Evolutionary conservation across 2,113 vertebrate genomes (phyloP).

Genomic region (Pithys albifrons): DNA sequence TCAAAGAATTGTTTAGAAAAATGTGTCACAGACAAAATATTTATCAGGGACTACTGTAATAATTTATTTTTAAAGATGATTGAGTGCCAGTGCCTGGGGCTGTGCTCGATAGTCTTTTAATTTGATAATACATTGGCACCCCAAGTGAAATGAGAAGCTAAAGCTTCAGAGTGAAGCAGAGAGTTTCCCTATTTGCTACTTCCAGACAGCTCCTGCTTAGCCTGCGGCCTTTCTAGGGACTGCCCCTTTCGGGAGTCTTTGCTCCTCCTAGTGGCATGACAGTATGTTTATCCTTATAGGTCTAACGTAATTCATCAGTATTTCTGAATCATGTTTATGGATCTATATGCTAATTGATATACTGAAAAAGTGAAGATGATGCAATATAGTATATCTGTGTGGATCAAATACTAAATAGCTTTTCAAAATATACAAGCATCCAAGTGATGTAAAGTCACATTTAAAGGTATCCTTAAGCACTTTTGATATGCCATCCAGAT

Average conservation of each 20-base stretch:
- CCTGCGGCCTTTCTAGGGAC: not conserved
- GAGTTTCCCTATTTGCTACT: not conserved
- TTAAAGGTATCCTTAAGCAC: not conserved
- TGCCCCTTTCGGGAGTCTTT: not conserved
- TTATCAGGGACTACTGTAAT: not conserved
- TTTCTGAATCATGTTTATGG: not conserved
- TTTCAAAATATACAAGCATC: not conserved
- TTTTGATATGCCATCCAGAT: not conserved
- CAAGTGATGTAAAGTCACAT: not conserved
- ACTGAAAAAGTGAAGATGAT: not conserved
- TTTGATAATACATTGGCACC: not conserved
- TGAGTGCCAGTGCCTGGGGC: not conserved
- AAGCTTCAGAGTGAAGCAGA: not conserved
- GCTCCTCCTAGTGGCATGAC: not conserved
- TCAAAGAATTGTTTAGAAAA: not conserved
- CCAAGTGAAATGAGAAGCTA: not conserved
- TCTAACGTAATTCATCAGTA: not conserved
- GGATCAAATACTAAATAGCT: not conserved
- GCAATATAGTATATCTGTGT: not conserved
- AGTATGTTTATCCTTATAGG: not conserved
- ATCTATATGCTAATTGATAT: not conserved
- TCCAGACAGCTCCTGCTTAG: not conserved
- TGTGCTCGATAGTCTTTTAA: not conserved
- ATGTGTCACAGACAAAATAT: not conserved
- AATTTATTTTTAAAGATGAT: not conserved